Base-by-base conservation (phyloP, 2,888 invertebrate species). In the Caenorhabditis virilis region DNA sequence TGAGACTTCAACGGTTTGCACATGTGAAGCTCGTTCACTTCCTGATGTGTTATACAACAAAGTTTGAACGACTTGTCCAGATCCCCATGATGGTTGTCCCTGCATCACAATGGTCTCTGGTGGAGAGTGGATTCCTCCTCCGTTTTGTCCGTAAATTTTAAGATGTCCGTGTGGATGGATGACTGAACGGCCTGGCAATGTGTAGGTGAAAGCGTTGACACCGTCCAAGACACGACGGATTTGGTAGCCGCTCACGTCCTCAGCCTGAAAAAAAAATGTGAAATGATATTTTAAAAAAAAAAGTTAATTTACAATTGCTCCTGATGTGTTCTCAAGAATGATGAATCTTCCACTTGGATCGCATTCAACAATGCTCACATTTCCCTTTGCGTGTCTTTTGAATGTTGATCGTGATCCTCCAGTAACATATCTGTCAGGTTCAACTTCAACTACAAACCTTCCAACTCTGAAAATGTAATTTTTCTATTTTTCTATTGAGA, bases 261-360 rank as follows among this genome's bases (percentile, higher is more conserved):
- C 65, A n/a, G n/a, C n/a, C n/a, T n/a, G n/a, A n/a, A n/a, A n/a
- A n/a, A n/a, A n/a, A n/a, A n/a, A n/a, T n/a, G n/a, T n/a, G n/a
- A n/a, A n/a, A n/a, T n/a, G n/a, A n/a, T n/a, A n/a, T n/a, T n/a
- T n/a, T n/a, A n/a, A n/a, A n/a, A n/a, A n/a, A n/a, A n/a, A n/a
- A n/a, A n/a, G n/a, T n/a, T n/a, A n/a, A n/a, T n/a, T n/a, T n/a
- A n/a, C n/a, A n/a, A n/a, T n/a, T n/a, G n/a, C n/a, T n/a, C n/a
- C n/a, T n/a, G n/a, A n/a, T 16, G 85, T 86, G 78, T 87, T 87
- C 77, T 87, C 86, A 16, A 87, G 66, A 26, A 82, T 74, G 68
- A 87, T 82, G 77, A 78, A 86, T 61, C 84, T 84, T 48, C 86
- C 87, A 58, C 85, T 84, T 7, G 85, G 84, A 54, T 82, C 78